Base-by-base conservation (phyloP, 1,140 invertebrate genomes). In the Reticulitermes speratus region DNA sequence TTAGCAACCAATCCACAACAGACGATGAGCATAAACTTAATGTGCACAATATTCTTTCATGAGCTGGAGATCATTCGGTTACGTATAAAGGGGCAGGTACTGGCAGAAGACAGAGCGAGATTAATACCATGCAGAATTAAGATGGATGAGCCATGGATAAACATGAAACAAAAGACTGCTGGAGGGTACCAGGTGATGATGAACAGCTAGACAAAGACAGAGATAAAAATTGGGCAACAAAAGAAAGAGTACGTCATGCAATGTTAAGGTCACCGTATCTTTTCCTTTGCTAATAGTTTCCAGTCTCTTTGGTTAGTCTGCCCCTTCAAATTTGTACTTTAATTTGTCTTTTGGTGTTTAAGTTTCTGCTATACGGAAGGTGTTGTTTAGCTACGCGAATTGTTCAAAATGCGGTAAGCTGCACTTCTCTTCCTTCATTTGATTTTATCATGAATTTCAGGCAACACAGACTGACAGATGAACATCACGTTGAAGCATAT, bases 81-180 rank as follows among this genome's bases (percentile, higher is more conserved):
- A 30, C 14, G n/a, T n/a, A 14, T 30, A 75, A 75, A 75, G 65
- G 65, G 65, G 65, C 65, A 75, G 65, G n/a, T 75, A 30, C 25
- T 11, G 65, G 65, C 25, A 30, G 25, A 30, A 75, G 25, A 16
- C 65, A 75, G 65, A 30, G 65, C 25, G n/a, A 75, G 65, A 75
- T 75, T 75, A 75, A 75, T 75, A 75, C 65, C 65, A 75, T 75
- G 65, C n/a, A 75, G 65, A 75, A 75, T 75, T 75, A 75, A 75
- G 65, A 75, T 75, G 65, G 65, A 75, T 75, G 65, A 75, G 65
- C 65, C 65, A 30, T 75, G 65, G 65, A 75, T 75, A 75, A 75
- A 75, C 65, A 75, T 75, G n/a, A 75, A 75, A 75, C 65, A 75
- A 75, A 75, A 75, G 65, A 75, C 65, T 75, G 65, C 65, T 75